These are phyloP conservation scores for Athalia cordata DNA, from an alignment of 2,888 invertebrate species.

Conservation along the genomic window DNA sequence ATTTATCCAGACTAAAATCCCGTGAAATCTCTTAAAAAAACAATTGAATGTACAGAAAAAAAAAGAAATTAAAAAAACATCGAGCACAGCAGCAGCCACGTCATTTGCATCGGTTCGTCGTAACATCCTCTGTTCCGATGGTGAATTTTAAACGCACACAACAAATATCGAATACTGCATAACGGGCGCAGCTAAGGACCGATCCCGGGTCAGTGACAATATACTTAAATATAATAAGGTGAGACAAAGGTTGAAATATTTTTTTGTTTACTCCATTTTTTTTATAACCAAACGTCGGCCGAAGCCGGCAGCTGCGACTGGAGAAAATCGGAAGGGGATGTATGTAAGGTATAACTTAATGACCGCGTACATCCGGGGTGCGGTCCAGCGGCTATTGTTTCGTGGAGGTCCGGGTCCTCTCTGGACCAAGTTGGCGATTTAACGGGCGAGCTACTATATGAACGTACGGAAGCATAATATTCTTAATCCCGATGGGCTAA, in stretches of 20 bases:
- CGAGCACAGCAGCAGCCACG: too few relatives aligned
- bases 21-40: neutral
- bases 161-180: too few relatives aligned
- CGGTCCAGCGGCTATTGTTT: constrained; percentile 71
- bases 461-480: neutral
- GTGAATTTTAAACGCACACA: too few relatives aligned
- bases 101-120: too few relatives aligned
- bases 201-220: too few relatives aligned
- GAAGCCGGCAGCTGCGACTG: constrained; percentile 56
- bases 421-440: neutral
- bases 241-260: constrained; percentile 50
- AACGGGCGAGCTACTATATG: neutral
- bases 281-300: constrained; percentile 35
- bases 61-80: too few relatives aligned
- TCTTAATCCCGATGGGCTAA: constrained; percentile 11
- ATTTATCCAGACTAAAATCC: neutral
- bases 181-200: too few relatives aligned
- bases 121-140: too few relatives aligned
- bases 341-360: constrained; percentile 66
- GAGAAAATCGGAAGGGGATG: neutral
- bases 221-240: constrained; percentile 13
- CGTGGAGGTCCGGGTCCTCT: constrained; percentile 50
- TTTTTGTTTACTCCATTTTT: constrained; percentile 43
- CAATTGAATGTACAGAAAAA: neutral
- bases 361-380: constrained; percentile 70